Conservation (phyloP, 2,113 vertebrate genomes). For the Tyto alba region DNA sequence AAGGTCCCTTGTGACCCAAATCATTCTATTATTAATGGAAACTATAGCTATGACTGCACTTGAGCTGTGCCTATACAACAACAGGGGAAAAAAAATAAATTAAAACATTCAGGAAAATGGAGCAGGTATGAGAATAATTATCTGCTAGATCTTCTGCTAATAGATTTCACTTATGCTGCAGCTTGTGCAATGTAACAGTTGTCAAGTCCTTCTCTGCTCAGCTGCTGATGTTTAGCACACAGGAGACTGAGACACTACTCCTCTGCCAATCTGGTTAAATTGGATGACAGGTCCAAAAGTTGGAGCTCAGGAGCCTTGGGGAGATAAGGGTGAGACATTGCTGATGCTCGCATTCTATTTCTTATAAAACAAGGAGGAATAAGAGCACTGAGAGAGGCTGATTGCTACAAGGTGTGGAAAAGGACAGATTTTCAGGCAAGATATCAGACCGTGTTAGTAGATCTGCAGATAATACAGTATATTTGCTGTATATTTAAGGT, state of each 20-base stretch:
- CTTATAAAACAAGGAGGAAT: background rate
- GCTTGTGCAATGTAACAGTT: background rate
- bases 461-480: background rate
- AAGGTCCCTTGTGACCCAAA: too few species aligned
- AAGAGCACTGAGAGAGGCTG: background rate
- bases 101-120: background rate
- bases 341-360: background rate
- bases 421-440: background rate
- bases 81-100: background rate
- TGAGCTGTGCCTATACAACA: background rate
- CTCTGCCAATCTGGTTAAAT: background rate
- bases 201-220: background rate
- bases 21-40: too few species aligned
- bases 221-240: background rate
- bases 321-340: accelerated
- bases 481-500: background rate
- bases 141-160: background rate
- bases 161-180: background rate
- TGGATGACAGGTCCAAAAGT: background rate
- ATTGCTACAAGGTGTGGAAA: background rate
- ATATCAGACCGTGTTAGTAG: background rate
- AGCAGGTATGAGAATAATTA: background rate
- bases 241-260: background rate
- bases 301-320: background rate
- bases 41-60: background rate